Base-by-base conservation (phyloP, 2,113 vertebrate genomes). In the Sinocyclocheilus maitianheensis region DNA sequence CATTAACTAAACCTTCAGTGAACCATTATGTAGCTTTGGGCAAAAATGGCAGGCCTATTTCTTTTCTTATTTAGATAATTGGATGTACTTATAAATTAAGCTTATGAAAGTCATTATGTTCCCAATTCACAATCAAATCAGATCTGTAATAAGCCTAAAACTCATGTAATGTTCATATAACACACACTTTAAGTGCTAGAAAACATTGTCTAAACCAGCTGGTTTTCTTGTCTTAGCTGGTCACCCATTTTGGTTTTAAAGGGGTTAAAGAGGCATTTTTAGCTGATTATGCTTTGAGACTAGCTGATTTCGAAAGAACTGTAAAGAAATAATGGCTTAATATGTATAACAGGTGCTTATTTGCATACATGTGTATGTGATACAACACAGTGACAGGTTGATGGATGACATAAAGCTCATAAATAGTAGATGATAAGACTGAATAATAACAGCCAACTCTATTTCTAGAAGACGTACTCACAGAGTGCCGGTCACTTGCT, bases 361-460 rank as follows among this genome's bases (percentile, higher is more conserved):
- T 55, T 34, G 12, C 30, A n/a, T 84, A 34, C 4, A 58, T 74
- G 58, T 43, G 6, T 43, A 84, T 60, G 30, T 58, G 65, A 11
- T 74, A 24, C 34, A 72, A 3, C 20, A 34, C 26, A 74, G 48
- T 55, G 79, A 67, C n/a, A 69, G 0, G n/a, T 14, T 71, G 34
- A 76, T 51, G 51, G 77, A 83, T 63, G 24, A 63, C 40, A 74
- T 34, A 53, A 24, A 83, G 20, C 51, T 18, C 65, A 48, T 30
- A 75, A 77, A 87, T 82, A 67, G 13, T 67, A 75, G 81, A 55
- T 71, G 34, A 60, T 72, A 84, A 74, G 78, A 34, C 75, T 72
- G 78, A 86, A 81, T 71, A 67, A 74, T 84, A 87, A 87, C 69
- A 83, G 77, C 58, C 69, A 24, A 18, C 26, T 69, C 87, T 90